phyloP scores from a whole-genome alignment of 2,888 invertebrate species.

The Bombylius major region DNA sequence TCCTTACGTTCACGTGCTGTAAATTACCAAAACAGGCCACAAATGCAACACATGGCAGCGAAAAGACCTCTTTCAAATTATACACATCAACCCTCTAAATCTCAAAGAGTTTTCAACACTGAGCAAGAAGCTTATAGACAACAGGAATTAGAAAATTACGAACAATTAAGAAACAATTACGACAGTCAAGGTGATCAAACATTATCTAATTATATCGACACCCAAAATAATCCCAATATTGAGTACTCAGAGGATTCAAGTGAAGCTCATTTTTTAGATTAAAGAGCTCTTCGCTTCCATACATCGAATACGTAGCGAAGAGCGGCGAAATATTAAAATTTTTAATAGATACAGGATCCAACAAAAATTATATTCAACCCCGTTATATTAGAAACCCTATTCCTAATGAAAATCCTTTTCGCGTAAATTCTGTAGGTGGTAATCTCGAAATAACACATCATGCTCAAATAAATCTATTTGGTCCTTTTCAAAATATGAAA shows the following conservation, averaged over 20 bases:
- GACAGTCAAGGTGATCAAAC: too few species aligned
- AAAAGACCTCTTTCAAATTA: too few species aligned
- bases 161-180: neutral
- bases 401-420: too few species aligned
- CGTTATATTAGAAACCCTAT: too few species aligned
- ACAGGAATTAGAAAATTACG: neutral
- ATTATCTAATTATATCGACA: neutral
- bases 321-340: constrained; percentile 14
- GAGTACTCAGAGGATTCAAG: too few species aligned
- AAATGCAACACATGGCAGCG: neutral
- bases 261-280: constrained; percentile 18
- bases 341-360: too few species aligned
- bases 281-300: constrained; percentile 15
- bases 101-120: neutral
- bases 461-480: constrained; percentile 5
- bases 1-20: constrained; percentile 7
- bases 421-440: constrained; percentile 11
- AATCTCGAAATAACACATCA: constrained; percentile 10
- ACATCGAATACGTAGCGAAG: constrained; percentile 12
- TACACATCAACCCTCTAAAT: neutral
- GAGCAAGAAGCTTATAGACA: neutral
- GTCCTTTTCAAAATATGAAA: constrained; percentile 4
- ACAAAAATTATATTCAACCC: too few species aligned
- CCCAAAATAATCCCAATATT: neutral
- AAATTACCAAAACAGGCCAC: constrained; percentile 7